Evolutionary conservation across 2,113 vertebrate species (phyloP), one percentile per base, ranked within the genome.

Genomic region (Ahaetulla prasina): DNA sequence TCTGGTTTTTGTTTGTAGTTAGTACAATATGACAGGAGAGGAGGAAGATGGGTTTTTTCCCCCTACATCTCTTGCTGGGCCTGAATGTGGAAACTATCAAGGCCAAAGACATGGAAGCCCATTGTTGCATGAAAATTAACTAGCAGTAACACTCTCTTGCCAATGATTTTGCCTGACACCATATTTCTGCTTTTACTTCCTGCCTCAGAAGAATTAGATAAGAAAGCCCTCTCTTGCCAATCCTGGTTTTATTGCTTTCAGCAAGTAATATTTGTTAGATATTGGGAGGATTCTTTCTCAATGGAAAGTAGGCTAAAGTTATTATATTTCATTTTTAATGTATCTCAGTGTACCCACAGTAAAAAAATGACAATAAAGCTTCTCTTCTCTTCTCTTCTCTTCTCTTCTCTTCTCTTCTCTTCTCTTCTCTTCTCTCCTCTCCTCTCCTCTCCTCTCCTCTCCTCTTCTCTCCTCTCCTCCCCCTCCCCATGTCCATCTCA

Each of bases 391-490:
- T 23, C 54, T 55, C 54, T 22, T 54, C 53, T 54, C 53, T 22
- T 54, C 53, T 54, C 20, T 22, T 54, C 54, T 8, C 54, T 8
- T 55, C 54, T 25, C 54, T 8, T 55, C 54, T 8, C 54, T 2
- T 55, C 54, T 22, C 53, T 5, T 54, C 53, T 22, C 53, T n/a
- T n/a, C 10, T 20, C 53, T 22, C 53, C 10, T 54, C 53, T 20
- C 18, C 10, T 20, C 18, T 6, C 18, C 0, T 54, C 52, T 20
- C 53, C 1, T 54, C 18, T 20, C 53, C 1, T 0, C 53, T 6
- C 53, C 1, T 1, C 3, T 53, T 16, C 1, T 1, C 3, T 53
- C 52, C 53, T 22, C 18, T 6, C 4, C 53, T 1, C 18, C 6
- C 23, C 23, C 23, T 25, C 7, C 23, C 8, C 55, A 3, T 55